phyloP scores from a whole-genome alignment of 2,113 vertebrate genomes.

The Pygathrix nemaeus region DNA sequence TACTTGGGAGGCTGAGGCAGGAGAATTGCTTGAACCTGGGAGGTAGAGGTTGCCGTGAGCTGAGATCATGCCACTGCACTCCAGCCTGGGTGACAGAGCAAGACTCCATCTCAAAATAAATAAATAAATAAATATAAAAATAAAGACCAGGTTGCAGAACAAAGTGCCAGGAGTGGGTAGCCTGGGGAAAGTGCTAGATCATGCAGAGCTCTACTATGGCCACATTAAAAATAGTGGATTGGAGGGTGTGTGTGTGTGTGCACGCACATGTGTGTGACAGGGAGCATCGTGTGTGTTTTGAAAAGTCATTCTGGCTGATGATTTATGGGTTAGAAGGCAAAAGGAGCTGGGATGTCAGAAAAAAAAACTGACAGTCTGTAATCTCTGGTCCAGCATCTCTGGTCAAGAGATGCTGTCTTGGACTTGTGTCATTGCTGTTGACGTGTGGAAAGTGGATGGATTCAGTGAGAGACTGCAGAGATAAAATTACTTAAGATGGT shows the following conservation, averaged over 20 bases:
- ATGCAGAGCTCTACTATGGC: not conserved
- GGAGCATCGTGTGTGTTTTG: not conserved
- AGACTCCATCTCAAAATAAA: too few relatives aligned
- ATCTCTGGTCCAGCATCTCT: too few relatives aligned
- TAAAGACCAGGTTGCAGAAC: not conserved
- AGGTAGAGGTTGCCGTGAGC: too few relatives aligned
- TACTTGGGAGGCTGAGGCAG: too few relatives aligned
- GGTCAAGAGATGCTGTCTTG: not conserved
- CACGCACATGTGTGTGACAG: not conserved
- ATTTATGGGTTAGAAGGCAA: not conserved
- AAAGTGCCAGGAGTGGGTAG: not conserved
- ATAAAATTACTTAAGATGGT: not conserved
- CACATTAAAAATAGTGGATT: not conserved
- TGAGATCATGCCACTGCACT: too few relatives aligned
- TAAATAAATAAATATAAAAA: too few relatives aligned
- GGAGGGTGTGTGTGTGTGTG: not conserved
- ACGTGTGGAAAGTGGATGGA: not conserved
- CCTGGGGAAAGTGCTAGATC: not conserved
- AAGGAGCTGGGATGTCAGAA: not conserved
- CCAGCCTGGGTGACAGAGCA: too few relatives aligned
- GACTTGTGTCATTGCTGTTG: not conserved
- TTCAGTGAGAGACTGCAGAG: not conserved
- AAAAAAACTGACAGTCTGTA: not conserved
- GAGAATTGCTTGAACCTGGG: too few relatives aligned
- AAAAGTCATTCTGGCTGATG: not conserved